Percentiles rank a stretch among this genome's conserved stretches.
phyloP scores from a whole-genome alignment of 2,113 vertebrate genomes.

The Donacobius atricapilla region DNA sequence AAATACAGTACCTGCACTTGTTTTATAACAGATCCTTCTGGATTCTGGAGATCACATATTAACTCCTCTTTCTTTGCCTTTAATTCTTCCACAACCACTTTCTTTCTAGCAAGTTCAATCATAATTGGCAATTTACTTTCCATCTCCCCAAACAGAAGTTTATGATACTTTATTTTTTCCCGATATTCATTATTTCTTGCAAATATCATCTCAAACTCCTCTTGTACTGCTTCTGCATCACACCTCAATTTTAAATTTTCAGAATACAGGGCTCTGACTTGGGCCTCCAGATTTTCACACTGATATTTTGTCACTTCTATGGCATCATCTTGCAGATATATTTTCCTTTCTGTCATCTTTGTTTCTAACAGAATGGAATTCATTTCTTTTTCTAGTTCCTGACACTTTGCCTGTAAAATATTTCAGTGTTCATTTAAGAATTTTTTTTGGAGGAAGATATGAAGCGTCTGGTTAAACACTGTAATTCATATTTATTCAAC shows the following conservation, averaged over 20 bases:
- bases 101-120: constrained; percentile 68
- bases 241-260: constrained; percentile 69
- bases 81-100: constrained; percentile 56
- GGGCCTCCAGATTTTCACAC: constrained; percentile 63
- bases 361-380: constrained; percentile 56
- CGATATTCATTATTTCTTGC: constrained; percentile 71
- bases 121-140: constrained; percentile 73
- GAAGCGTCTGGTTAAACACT: not conserved
- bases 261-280: constrained; percentile 58
- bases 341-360: constrained; percentile 67
- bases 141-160: constrained; percentile 27
- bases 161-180: constrained; percentile 71
- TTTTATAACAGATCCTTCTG: constrained; percentile 48
- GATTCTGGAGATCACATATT: constrained; percentile 57
- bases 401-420: constrained; percentile 69
- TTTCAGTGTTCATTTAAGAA: not conserved
- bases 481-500: not conserved
- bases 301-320: constrained; percentile 53
- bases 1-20: constrained; percentile 67
- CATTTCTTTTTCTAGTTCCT: constrained; percentile 70
- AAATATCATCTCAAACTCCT: constrained; percentile 58
- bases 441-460: not conserved
- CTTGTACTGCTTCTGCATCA: constrained; percentile 62
- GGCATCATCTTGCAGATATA: constrained; percentile 64
- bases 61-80: constrained; percentile 68